Evolutionary conservation across 2,888 invertebrate genomes (phyloP).

Genomic region (Melanotus villosus): DNA sequence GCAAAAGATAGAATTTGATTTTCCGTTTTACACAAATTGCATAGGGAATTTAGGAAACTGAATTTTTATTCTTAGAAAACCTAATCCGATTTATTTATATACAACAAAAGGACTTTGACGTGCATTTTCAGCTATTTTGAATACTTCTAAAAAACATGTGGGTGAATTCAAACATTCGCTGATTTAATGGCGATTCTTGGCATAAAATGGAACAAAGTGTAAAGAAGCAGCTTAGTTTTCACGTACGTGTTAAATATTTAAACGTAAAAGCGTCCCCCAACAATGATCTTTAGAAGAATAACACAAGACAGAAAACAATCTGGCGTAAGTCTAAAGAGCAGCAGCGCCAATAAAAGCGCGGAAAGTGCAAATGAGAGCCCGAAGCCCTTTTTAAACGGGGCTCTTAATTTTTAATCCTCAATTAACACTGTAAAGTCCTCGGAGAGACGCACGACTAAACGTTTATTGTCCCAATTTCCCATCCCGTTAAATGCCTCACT

Average conservation of each 20-base stretch:
- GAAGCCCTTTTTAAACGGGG: slow-evolving; percentile 47
- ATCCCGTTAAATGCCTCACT: slow-evolving; percentile 37
- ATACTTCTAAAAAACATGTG: too few species aligned
- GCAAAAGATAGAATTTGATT: too few species aligned
- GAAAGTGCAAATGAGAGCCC: slow-evolving; percentile 50
- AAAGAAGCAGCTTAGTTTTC: slow-evolving; percentile 3
- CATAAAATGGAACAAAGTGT: slow-evolving; percentile 2
- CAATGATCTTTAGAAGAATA: slow-evolving; percentile 25
- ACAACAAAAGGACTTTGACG: too few species aligned
- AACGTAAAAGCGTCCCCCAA: slow-evolving; percentile 1
- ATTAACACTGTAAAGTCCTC: slow-evolving; percentile 51
- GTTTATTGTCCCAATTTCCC: slow-evolving; percentile 48
- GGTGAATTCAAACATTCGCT: too few species aligned
- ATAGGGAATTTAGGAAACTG: too few species aligned
- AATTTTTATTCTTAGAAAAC: too few species aligned
- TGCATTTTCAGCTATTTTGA: too few species aligned
- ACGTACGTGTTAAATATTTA: slow-evolving; percentile 25
- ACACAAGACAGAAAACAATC: slow-evolving; percentile 40
- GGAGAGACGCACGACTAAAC: slow-evolving; percentile 47
- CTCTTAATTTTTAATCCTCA: slow-evolving; percentile 53
- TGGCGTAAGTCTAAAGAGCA: slow-evolving; percentile 29
- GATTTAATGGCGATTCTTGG: too few species aligned
- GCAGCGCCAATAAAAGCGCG: slow-evolving; percentile 43
- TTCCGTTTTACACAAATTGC: too few species aligned
- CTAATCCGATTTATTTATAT: too few species aligned